Evolutionary conservation across 2,113 vertebrate species (phyloP).

Genomic region (Pan paniscus): DNA sequence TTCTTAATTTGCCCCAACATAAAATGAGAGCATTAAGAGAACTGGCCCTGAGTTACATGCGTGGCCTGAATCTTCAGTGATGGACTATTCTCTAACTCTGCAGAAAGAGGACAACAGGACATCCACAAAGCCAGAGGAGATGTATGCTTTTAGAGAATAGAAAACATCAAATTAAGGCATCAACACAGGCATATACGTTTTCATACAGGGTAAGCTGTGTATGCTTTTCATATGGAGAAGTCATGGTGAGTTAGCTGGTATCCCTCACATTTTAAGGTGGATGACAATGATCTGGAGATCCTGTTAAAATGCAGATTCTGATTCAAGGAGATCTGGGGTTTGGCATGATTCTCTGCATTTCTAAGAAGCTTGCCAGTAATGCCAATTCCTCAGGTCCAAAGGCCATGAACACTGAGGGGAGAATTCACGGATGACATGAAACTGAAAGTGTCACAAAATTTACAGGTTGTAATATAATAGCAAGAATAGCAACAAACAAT

Average conservation of each 20-base stretch:
- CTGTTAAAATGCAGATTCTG: neutral
- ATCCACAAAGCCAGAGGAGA: neutral
- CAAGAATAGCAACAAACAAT: neutral
- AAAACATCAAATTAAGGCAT: neutral
- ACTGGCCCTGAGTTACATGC: too few relatives aligned
- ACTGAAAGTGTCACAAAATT: neutral
- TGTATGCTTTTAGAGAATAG: neutral
- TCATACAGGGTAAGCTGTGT: neutral
- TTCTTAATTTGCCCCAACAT: neutral
- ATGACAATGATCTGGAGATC: neutral
- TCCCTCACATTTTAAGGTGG: neutral
- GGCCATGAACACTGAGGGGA: neutral
- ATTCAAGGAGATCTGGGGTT: neutral
- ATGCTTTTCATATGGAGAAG: accelerated
- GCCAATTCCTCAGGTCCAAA: neutral
- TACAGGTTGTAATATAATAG: neutral
- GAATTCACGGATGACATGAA: neutral
- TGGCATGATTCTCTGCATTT: neutral
- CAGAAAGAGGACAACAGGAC: neutral
- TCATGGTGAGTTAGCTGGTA: neutral
- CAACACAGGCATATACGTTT: neutral
- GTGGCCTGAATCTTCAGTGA: neutral
- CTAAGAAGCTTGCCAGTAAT: neutral
- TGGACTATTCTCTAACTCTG: neutral
- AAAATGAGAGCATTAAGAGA: neutral